phyloP scores from a whole-genome alignment of 2,113 vertebrate species.

The Camelus dromedarius region DNA sequence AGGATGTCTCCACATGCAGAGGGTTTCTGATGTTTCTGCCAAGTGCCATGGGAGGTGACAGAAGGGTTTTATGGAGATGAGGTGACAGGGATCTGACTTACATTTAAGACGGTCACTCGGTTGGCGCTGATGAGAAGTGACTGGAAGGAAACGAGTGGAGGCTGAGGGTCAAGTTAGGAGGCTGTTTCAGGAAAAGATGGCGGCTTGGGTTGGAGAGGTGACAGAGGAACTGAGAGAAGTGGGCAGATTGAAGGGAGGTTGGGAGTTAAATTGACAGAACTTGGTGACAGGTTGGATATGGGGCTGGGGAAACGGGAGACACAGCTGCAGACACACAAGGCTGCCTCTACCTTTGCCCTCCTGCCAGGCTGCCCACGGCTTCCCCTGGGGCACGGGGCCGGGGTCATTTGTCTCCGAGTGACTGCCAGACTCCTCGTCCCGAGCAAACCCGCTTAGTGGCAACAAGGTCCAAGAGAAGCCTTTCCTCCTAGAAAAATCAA shows the following conservation, averaged over 20 bases:
- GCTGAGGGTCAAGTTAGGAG: not conserved
- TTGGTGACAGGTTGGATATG: not conserved
- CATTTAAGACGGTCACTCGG: not conserved
- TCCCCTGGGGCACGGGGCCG: not conserved
- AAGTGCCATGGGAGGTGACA: not conserved
- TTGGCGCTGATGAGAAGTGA: not conserved
- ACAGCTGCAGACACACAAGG: rapidly evolving
- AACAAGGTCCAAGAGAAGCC: constrained; percentile 21
- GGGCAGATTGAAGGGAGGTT: not conserved
- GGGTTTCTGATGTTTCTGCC: not conserved
- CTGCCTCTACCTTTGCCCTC: not conserved
- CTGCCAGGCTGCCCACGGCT: not conserved
- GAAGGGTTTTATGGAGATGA: not conserved
- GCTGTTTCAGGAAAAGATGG: not conserved
- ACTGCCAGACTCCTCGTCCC: not conserved
- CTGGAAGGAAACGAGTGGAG: not conserved
- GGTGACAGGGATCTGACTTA: not conserved
- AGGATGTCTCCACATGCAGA: not conserved
- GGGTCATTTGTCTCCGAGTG: not conserved
- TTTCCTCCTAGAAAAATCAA: constrained; percentile 62
- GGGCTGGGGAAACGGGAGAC: not conserved
- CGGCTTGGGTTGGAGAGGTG: too few relatives aligned
- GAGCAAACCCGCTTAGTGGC: not conserved
- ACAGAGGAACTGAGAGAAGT: too few relatives aligned
- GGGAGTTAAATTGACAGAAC: not conserved